phyloP scores from a whole-genome alignment of 2,113 vertebrate genomes.

The Cryptomyrus ogoouensis region DNA sequence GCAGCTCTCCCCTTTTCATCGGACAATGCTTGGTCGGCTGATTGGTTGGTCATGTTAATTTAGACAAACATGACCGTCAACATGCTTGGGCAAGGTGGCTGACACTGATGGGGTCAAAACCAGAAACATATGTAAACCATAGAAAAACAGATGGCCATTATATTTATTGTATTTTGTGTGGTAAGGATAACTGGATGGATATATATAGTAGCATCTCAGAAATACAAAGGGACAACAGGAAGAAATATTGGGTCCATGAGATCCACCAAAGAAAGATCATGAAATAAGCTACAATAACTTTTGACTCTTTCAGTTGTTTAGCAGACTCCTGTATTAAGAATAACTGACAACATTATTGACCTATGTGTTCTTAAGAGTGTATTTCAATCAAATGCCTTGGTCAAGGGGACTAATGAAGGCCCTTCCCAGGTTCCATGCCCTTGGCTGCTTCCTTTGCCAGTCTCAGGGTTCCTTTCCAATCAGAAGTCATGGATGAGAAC shows the following conservation, averaged over 20 bases:
- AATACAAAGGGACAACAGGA: neutral
- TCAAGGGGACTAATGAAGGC: neutral
- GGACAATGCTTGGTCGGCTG: neutral
- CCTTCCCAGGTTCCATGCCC: neutral
- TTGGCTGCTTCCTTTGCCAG: neutral
- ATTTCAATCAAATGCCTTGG: neutral
- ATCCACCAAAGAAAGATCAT: neutral
- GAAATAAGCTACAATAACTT: neutral
- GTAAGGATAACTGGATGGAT: neutral
- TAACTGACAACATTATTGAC: neutral
- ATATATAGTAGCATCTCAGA: neutral
- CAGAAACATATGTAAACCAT: neutral
- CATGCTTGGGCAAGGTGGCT: neutral
- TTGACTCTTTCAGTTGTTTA: neutral
- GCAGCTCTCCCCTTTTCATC: neutral
- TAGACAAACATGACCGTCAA: neutral
- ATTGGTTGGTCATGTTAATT: neutral
- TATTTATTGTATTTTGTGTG: neutral
- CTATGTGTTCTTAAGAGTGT: neutral
- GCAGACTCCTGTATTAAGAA: neutral
- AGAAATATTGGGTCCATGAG: neutral
- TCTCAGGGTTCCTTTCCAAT: neutral
- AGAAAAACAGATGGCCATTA: neutral
- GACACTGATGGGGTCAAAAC: neutral
- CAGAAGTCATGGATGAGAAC: neutral